phyloP scores from a whole-genome alignment of 1,140 invertebrate species.

The Probaryconus sp. region DNA sequence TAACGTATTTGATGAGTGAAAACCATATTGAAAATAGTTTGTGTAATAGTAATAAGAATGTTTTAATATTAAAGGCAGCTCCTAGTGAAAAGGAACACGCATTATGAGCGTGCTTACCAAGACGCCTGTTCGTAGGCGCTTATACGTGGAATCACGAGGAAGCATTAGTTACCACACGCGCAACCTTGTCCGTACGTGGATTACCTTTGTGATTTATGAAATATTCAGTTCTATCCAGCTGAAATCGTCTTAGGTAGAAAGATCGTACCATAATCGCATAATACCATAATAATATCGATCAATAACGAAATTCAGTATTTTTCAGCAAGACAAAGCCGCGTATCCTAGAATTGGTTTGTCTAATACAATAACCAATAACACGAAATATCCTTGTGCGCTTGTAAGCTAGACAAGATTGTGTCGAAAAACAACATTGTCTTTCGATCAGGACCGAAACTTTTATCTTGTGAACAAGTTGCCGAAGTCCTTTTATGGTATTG shows the following conservation, averaged over 20 bases:
- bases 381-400: slow-evolving; percentile 46
- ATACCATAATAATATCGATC: slow-evolving; percentile 46
- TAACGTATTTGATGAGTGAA: too few relatives aligned
- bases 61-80: too few relatives aligned
- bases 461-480: slow-evolving; percentile 52
- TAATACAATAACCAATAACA: slow-evolving; percentile 53
- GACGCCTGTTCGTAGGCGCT: slow-evolving; percentile 34
- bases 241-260: slow-evolving; percentile 32
- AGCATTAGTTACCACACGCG: slow-evolving; percentile 41
- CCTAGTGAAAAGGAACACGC: slow-evolving; percentile 21
- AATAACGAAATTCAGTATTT: slow-evolving; percentile 38
- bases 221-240: slow-evolving; percentile 40
- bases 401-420: slow-evolving; percentile 50
- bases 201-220: slow-evolving; percentile 56
- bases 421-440: slow-evolving; percentile 52
- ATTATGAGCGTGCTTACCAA: slow-evolving; percentile 23
- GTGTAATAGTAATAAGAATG: too few relatives aligned
- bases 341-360: slow-evolving; percentile 53
- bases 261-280: slow-evolving; percentile 46
- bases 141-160: slow-evolving; percentile 18
- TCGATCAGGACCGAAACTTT: slow-evolving; percentile 57
- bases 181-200: slow-evolving; percentile 32
- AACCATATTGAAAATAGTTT: too few relatives aligned
- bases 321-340: slow-evolving; percentile 47
- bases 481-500: slow-evolving; percentile 56